Conservation (phyloP, 2,113 vertebrate genomes). For the Ictalurus punctatus region DNA sequence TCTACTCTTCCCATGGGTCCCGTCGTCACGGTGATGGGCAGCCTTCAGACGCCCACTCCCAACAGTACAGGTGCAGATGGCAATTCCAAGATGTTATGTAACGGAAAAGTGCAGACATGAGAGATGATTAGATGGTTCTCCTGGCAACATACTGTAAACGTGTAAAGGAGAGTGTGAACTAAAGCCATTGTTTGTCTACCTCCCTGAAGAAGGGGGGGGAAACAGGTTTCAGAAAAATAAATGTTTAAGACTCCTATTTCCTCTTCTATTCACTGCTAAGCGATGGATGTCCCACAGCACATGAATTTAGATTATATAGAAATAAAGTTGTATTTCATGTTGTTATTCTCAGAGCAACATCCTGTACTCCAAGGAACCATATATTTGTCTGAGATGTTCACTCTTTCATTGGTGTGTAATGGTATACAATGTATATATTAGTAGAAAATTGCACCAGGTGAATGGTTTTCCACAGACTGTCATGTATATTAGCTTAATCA, state of each 20-base stretch:
- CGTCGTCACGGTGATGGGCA: constrained; percentile 88
- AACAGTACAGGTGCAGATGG: constrained; percentile 90
- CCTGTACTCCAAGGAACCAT: background rate
- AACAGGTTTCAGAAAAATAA: background rate
- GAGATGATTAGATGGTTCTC: background rate
- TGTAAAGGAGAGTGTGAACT: background rate
- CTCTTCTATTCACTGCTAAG: background rate
- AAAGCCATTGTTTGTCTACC: background rate
- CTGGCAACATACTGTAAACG: background rate
- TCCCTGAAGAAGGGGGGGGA: background rate
- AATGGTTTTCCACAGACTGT: background rate
- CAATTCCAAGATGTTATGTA: constrained; percentile 13
- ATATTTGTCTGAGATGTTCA: background rate
- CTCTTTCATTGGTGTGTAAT: background rate
- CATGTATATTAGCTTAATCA: too few species aligned
- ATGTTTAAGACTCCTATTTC: background rate
- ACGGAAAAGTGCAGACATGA: background rate
- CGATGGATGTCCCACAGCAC: background rate
- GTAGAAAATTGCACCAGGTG: background rate
- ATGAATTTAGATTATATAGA: background rate
- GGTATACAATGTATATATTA: too few species aligned
- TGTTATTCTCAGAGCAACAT: background rate
- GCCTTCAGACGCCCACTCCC: constrained; percentile 94
- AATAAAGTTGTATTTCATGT: background rate
- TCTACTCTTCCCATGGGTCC: constrained; percentile 92